Evolutionary conservation across 2,113 vertebrate species (phyloP), one percentile per base, ranked within the genome.

Genomic region (Melanerpes aurifrons): DNA sequence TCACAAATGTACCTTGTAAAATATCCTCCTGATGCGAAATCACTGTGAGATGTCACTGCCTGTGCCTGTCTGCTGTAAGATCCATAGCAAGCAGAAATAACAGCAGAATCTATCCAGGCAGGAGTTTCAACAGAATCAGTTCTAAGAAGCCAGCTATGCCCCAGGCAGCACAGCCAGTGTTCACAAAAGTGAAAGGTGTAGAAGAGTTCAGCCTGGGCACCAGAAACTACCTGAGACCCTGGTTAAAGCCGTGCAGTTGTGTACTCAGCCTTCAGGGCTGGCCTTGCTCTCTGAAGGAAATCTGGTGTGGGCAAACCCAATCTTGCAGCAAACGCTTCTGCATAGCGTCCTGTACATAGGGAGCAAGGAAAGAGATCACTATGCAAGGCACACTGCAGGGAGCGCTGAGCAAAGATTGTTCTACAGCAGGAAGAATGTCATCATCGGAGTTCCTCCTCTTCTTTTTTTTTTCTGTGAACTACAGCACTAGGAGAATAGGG

Each of bases 381-480:
- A 74, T n/a, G 84, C 69, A 71, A 79, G 91, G 87, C 82, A 62
- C 53, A 35, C 58, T 89, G 53, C 12, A 77, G 61, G 84, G 77
- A 92, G 89, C 75, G 70, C 19, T 57, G 91, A 92, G 68, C 82
- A 94, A 86, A 89, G 91, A 47, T 16, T 91, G 15, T 68, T 92
- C 71, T 95, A 63, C 80, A 74, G 57, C 20, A 94, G 86, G 76
- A 87, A 54, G 75, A 92, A 95, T 53, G 74, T 93, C 82, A 59
- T 67, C 69, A 71, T 57, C 59, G 61, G 43, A 76, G 89, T 68
- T 86, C 87, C 82, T 70, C 77, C 89, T 72, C 91, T 86, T 87
- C 35, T 35, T 35, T 35, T 35, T 35, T 69, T 82, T 76, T 94
- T 92, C 95, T 91, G 54, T 87, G 89, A 82, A 91, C 79, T 94